Evolutionary conservation across 2,888 invertebrate species (phyloP).

Genomic region (Zele albiditarsus): DNA sequence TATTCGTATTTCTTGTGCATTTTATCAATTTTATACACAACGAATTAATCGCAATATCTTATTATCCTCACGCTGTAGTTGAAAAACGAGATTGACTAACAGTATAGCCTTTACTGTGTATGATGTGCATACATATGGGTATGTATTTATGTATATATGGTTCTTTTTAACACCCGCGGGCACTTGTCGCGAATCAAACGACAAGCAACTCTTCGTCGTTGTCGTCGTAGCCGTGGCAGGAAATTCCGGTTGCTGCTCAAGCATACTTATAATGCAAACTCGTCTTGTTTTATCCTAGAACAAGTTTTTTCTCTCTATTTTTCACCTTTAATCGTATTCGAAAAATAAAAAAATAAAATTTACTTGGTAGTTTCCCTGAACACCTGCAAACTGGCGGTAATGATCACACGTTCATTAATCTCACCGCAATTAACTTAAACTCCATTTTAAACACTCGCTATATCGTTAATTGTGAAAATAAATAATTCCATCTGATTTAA

Average conservation of each 20-base stretch:
- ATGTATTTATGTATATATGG: neutral
- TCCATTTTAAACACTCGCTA: neutral
- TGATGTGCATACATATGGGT: neutral
- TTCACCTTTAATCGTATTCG: conserved; percentile 14
- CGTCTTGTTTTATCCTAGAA: conserved; percentile 24
- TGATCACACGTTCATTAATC: conserved; percentile 11
- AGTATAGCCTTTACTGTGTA: neutral
- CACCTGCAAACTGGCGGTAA: conserved; percentile 13
- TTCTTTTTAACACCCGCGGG: conserved; percentile 30
- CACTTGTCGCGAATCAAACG: conserved; percentile 38
- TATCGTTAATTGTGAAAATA: neutral
- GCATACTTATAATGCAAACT: conserved; percentile 42
- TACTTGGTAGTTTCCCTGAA: conserved; percentile 14
- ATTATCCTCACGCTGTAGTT: conserved; percentile 8
- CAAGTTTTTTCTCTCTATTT: conserved; percentile 24
- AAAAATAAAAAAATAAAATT: conserved; percentile 1
- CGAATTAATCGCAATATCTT: conserved; percentile 20
- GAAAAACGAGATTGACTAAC: conserved; percentile 28
- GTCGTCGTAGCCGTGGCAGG: conserved; percentile 39
- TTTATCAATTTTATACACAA: conserved; percentile 9
- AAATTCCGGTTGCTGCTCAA: conserved; percentile 56
- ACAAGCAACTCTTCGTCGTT: conserved; percentile 38
- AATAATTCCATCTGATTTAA: neutral
- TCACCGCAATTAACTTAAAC: neutral
- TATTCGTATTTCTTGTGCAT: neutral